Percentiles rank a stretch among this genome's conserved stretches.
These are phyloP conservation scores for Charanyca ferruginea DNA, from an alignment of 2,888 invertebrate genomes.

Conservation along the genomic window DNA sequence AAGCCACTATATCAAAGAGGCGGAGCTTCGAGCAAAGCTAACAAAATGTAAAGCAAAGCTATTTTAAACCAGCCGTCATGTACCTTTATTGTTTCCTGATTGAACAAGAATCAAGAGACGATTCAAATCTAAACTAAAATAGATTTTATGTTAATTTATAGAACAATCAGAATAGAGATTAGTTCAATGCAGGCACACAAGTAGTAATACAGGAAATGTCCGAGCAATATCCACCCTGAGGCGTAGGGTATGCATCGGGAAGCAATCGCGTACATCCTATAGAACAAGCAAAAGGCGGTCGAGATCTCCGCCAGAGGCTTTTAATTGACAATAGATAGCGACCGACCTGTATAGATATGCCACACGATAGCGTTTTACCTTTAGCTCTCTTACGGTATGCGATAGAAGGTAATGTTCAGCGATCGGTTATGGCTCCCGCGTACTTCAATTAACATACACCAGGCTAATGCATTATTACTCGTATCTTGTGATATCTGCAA, in stretches of 20 bases:
- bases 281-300: conserved; percentile 88
- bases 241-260: conserved; percentile 84
- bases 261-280: conserved; percentile 84
- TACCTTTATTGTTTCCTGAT: conserved; percentile 76
- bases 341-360: conserved; percentile 79
- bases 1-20: conserved; percentile 55
- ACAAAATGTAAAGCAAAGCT: conserved; percentile 54
- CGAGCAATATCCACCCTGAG: conserved; percentile 84
- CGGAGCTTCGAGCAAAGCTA: conserved; percentile 44
- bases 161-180: conserved; percentile 81
- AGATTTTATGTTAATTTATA: conserved; percentile 86
- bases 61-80: conserved; percentile 53
- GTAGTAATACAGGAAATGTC: conserved; percentile 88
- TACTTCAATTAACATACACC: conserved; percentile 66
- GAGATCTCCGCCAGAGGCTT: conserved; percentile 82
- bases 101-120: conserved; percentile 70
- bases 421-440: conserved; percentile 66
- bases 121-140: conserved; percentile 79
- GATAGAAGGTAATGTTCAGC: conserved; percentile 60
- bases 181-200: conserved; percentile 80
- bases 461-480: conserved; percentile 72
- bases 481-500: conserved; percentile 71
- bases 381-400: conserved; percentile 79
- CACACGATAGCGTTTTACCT: conserved; percentile 80
- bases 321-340: conserved; percentile 88